phyloP scores from a whole-genome alignment of 2,113 vertebrate species.

The Psammodynastes pulverulentus region DNA sequence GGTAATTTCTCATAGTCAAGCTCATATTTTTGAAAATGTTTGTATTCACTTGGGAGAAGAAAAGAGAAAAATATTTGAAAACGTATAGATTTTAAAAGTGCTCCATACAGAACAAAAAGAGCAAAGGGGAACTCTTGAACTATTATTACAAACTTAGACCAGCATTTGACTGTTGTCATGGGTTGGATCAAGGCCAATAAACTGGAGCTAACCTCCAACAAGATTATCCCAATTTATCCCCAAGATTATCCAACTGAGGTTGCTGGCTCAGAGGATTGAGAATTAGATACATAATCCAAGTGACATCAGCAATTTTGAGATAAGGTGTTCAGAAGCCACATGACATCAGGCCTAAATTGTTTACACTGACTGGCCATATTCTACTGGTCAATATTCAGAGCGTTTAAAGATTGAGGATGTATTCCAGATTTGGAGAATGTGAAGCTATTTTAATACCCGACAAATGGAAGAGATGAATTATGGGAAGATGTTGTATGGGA shows the following conservation, averaged over 20 bases:
- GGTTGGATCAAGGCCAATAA: background rate
- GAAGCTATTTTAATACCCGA: background rate
- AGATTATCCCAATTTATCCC: background rate
- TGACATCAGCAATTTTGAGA: background rate
- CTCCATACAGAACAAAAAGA: conserved; percentile 45
- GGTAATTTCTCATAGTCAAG: conserved; percentile 18
- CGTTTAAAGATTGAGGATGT: background rate
- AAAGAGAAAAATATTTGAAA: conserved; percentile 33
- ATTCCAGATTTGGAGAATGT: background rate
- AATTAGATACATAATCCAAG: background rate
- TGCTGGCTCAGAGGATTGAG: background rate
- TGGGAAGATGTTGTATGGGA: background rate
- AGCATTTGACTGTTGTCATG: background rate
- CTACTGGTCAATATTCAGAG: background rate
- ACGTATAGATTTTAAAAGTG: conserved; percentile 24
- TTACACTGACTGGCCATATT: background rate
- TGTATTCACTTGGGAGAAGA: conserved; percentile 45
- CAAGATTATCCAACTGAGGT: background rate
- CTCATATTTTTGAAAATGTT: conserved; percentile 42
- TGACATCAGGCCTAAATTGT: background rate
- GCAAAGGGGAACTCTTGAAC: conserved; percentile 41
- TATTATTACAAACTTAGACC: background rate
- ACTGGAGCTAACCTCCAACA: background rate
- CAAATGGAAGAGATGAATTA: background rate
- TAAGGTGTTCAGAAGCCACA: background rate